These are phyloP conservation scores for Acropternis orthonyx DNA, from an alignment of 2,797 vertebrate genomes.

Conservation along the genomic window DNA sequence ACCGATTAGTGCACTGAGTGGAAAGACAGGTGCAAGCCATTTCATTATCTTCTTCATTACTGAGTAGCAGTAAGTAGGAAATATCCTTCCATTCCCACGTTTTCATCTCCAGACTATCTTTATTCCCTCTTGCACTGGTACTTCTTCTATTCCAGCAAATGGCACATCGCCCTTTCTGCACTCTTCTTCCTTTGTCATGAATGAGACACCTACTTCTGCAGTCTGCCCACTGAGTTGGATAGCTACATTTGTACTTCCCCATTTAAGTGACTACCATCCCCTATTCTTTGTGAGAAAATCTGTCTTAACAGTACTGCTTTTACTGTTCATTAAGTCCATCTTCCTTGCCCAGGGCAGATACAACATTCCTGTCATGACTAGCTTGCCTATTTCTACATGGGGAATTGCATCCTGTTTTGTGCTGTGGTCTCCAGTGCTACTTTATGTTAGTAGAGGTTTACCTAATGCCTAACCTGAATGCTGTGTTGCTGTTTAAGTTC, in stretches of 20 bases:
- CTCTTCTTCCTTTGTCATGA: not conserved
- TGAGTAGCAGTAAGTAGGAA: not conserved
- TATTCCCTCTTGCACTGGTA: not conserved
- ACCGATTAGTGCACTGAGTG: not conserved
- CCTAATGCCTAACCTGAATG: not conserved
- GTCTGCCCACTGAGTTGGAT: accelerated
- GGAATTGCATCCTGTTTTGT: not conserved
- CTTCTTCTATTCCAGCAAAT: not conserved
- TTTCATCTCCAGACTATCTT: not conserved
- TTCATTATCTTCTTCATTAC: not conserved
- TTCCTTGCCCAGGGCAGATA: accelerated
- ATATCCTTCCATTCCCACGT: not conserved
- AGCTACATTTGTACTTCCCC: not conserved
- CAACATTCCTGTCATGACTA: not conserved
- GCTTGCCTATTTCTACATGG: not conserved
- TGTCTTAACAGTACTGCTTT: not conserved
- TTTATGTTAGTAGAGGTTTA: not conserved
- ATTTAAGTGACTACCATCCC: not conserved
- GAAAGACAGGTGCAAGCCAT: not conserved
- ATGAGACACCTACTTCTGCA: not conserved
- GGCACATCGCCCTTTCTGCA: accelerated
- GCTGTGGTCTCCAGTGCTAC: not conserved
- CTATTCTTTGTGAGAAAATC: not conserved
- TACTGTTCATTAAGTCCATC: not conserved
- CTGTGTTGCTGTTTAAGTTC: not conserved